Evolutionary conservation across 2,888 invertebrate species (phyloP).

Genomic region (Stenodema calcarata): DNA sequence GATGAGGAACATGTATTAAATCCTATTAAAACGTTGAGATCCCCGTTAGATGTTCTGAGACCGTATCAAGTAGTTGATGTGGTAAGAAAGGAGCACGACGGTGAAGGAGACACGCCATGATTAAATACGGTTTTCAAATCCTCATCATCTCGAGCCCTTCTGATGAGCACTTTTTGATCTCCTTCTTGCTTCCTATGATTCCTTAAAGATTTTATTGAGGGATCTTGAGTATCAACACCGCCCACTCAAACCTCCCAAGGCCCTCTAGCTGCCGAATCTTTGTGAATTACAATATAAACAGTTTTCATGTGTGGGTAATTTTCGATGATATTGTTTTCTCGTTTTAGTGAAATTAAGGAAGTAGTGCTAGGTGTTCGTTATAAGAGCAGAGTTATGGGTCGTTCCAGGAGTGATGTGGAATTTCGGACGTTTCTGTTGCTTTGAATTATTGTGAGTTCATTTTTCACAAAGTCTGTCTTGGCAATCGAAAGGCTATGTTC

Average conservation of each 20-base stretch:
- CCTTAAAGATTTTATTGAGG: background rate
- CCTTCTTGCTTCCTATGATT: background rate
- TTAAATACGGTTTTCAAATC: background rate
- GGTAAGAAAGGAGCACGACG: background rate
- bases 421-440: no score
- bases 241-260: background rate
- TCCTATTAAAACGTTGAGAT: background rate
- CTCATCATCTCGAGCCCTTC: background rate
- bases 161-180: background rate
- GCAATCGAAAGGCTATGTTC: no score
- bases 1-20: background rate
- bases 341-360: no score
- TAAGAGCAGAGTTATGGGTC: no score
- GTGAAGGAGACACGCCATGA: background rate
- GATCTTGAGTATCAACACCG: background rate
- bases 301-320: no score
- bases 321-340: no score
- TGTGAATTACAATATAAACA: no score
- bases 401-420: no score
- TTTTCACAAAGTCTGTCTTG: no score
- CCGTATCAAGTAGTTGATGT: background rate
- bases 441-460: no score
- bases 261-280: background rate
- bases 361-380: no score
- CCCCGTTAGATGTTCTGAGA: background rate